These are phyloP conservation scores for Cyclophora albipunctata DNA, from an alignment of 2,888 invertebrate genomes.

Conservation along the genomic window DNA sequence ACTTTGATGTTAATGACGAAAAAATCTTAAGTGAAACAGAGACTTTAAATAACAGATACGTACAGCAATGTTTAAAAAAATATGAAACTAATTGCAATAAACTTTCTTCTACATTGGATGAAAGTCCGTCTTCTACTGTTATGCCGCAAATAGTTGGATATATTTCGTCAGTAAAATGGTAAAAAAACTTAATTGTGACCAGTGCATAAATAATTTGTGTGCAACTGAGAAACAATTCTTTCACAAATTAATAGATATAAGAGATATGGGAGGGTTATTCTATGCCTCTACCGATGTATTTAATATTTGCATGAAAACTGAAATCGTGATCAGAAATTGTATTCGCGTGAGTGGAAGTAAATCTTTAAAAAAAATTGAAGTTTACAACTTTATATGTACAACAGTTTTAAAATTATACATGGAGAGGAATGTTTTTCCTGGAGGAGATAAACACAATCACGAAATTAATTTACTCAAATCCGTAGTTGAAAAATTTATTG, in stretches of 20 bases:
- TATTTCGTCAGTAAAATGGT: conserved; percentile 4
- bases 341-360: background rate
- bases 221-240: conserved; percentile 2
- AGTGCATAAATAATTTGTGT: conserved; percentile 3
- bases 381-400: background rate
- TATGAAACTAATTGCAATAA: conserved; percentile 1
- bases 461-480: conserved; percentile 1
- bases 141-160: conserved; percentile 11
- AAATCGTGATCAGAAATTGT: conserved; percentile 2
- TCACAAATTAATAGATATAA: conserved; percentile 9
- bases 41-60: background rate
- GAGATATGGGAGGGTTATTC: conserved; percentile 11
- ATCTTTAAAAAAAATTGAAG: background rate
- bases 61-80: background rate
- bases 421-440: conserved; percentile 1
- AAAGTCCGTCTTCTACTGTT: background rate
- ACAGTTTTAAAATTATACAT: conserved; percentile 1
- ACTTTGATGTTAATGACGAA: background rate
- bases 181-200: conserved; percentile 7
- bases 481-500: conserved; percentile 4
- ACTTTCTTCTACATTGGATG: conserved; percentile 3
- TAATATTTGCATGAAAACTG: conserved; percentile 5
- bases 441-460: conserved; percentile 1
- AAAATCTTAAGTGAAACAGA: background rate
- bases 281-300: conserved; percentile 9